These are phyloP conservation scores for Acanthornis magna DNA, from an alignment of 2,797 vertebrate species.

Conservation along the genomic window DNA sequence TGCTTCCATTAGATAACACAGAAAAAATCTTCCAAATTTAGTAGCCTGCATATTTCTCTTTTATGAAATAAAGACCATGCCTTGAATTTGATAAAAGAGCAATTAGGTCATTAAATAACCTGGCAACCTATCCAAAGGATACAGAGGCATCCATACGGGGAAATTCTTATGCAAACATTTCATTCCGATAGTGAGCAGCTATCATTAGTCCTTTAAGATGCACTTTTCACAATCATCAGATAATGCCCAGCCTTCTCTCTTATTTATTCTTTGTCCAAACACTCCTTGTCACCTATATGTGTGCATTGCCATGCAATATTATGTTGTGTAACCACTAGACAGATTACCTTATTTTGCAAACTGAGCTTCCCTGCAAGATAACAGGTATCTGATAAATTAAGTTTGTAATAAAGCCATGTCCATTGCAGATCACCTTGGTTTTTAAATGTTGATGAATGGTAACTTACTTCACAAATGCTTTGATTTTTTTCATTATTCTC, in stretches of 20 bases:
- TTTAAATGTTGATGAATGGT: not conserved
- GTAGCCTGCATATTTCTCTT: not conserved
- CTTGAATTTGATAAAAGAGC: not conserved
- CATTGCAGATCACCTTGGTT: not conserved
- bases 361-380: not conserved
- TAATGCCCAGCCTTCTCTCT: not conserved
- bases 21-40: not conserved
- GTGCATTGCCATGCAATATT: not conserved
- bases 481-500: not conserved
- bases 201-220: not conserved
- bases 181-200: not conserved
- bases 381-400: not conserved
- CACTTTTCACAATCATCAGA: not conserved
- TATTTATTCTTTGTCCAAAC: not conserved
- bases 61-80: not conserved
- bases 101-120: constrained; percentile 15
- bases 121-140: not conserved
- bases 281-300: not conserved
- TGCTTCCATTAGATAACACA: not conserved
- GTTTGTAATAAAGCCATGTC: not conserved
- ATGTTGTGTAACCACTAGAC: not conserved
- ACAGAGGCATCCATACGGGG: not conserved
- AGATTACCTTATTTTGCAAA: constrained; percentile 15
- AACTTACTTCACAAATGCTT: not conserved
- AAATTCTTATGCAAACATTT: constrained; percentile 6